Percentiles rank a stretch among this genome's conserved stretches.
Evolutionary conservation across 92 coral and sea anemone species (phyloP).

Genomic region (Paragorgia papillata): DNA sequence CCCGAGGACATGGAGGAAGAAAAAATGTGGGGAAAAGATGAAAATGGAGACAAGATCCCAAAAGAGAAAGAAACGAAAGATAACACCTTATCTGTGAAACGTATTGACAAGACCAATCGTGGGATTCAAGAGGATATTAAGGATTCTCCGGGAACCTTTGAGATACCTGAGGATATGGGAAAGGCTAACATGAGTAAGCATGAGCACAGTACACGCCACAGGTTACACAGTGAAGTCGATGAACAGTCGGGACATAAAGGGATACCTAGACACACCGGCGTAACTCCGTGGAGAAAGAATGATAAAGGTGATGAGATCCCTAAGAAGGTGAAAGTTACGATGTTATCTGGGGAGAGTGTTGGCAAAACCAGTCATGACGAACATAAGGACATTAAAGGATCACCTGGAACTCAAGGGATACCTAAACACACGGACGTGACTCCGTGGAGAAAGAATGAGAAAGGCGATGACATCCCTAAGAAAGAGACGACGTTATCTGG

Average conservation of each 20-base stretch:
- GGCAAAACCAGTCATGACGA: background rate
- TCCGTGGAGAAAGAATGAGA: too few relatives aligned
- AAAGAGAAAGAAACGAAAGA: background rate
- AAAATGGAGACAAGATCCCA: background rate
- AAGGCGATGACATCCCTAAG: too few relatives aligned
- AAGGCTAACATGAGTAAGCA: too few relatives aligned
- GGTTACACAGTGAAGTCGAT: background rate
- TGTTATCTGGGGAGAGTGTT: background rate
- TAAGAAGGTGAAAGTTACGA: background rate
- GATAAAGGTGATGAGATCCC: conserved; percentile 2
- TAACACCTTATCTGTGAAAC: background rate
- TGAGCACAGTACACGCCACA: too few relatives aligned
- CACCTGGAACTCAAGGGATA: too few relatives aligned
- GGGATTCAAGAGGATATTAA: background rate
- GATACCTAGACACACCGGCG: background rate
- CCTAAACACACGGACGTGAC: too few relatives aligned
- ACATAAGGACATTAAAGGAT: too few relatives aligned
- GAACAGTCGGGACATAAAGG: background rate
- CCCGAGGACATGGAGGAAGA: background rate
- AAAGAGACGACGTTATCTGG: too few relatives aligned
- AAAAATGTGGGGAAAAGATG: background rate
- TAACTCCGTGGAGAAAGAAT: background rate
- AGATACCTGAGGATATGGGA: too few relatives aligned
- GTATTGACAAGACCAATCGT: background rate
- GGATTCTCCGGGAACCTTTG: too few relatives aligned